Conservation (phyloP, 2,113 vertebrate species). For the Calidris pugnax region DNA sequence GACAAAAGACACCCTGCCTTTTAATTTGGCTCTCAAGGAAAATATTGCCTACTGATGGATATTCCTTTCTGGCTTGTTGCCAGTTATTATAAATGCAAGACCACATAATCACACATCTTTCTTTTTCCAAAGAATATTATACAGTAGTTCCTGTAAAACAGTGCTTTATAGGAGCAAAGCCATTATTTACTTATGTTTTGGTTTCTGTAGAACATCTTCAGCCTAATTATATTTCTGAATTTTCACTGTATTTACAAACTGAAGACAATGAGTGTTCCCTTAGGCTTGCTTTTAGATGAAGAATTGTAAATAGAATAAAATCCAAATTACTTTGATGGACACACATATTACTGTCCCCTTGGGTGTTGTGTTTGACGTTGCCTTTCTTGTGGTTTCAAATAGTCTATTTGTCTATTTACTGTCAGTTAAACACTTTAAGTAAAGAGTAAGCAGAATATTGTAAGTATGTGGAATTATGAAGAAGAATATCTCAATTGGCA, state of each 20-base stretch:
- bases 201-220: conserved; percentile 9
- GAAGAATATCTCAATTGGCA: neutral
- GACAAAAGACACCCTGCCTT: neutral
- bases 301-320: conserved; percentile 47
- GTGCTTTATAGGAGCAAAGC: neutral
- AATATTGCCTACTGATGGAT: neutral
- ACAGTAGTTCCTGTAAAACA: neutral
- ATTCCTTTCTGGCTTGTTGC: neutral
- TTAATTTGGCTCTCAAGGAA: conserved; percentile 9
- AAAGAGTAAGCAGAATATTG: neutral
- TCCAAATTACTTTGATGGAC: conserved; percentile 20
- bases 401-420: conserved; percentile 50
- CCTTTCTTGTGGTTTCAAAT: conserved; percentile 33
- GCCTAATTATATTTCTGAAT: conserved; percentile 41
- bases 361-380: conserved; percentile 36
- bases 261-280: conserved; percentile 14
- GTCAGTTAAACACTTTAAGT: conserved; percentile 42
- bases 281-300: conserved; percentile 48
- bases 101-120: neutral
- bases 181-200: neutral
- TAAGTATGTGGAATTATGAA: neutral
- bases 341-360: conserved; percentile 21
- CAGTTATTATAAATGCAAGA: neutral
- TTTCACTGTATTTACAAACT: conserved; percentile 1
- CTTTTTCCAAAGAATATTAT: neutral